Base-by-base conservation (phyloP, 2,797 vertebrate species). In the Anableps anableps region DNA sequence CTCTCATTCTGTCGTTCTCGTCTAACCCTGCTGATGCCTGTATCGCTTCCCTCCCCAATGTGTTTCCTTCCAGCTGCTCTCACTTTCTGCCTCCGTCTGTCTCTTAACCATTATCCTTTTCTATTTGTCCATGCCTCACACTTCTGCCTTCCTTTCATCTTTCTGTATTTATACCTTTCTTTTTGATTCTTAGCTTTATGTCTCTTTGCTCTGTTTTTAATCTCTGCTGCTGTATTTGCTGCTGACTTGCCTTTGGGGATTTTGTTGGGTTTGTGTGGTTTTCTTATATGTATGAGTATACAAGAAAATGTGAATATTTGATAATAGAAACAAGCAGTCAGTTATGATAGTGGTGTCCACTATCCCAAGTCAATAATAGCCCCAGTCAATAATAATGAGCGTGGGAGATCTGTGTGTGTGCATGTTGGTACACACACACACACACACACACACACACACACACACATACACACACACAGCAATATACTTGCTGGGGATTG, bases 251-350 rank as follows among this genome's bases (percentile, higher is more conserved):
- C 10, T 70, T 26, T 70, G 19, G 62, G 10, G 4, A 43, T 43
- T 43, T 78, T 72, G 64, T 84, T 87, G 76, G 78, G 79, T 70
- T 81, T 47, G 82, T 84, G 29, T 14, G 68, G 77, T 82, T 50
- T 74, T 34, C 34, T 47, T 43, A 34, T 14, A 34, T 82, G 92
- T 92, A 91, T 93, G 94, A 94, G 95, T 96, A 95, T 94, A 94
- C 93, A 79, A 92, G 77, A 76, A 79, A 81, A 72, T 80, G 84
- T 94, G 94, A 93, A 89, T 66, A 89, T 94, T 93, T 91, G 92
- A 95, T 97, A 97, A 97, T 97, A 96, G 95, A 96, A 96, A 96
- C 95, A 96, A 97, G 97, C 96, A 93, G 92, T 94, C 96, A 96
- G 96, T 98, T 97, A 97, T 95, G 90, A 89, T 95, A 96, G 97